Base-by-base conservation (phyloP, 92 coral and sea anemone genomes). In the Micromussa lordhowensis region DNA sequence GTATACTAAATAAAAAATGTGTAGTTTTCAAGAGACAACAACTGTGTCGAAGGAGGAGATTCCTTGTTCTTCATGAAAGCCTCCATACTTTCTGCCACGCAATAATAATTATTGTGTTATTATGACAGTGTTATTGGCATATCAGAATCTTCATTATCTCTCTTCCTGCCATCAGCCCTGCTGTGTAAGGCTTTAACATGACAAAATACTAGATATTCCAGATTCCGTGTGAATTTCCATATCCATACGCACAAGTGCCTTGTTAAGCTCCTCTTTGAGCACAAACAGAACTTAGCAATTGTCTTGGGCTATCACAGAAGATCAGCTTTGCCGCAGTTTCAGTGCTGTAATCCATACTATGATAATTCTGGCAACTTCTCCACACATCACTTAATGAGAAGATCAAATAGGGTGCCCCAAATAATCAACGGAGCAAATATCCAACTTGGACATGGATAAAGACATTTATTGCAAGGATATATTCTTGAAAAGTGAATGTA, bases 381-480 rank as follows among this genome's bases (percentile, higher is more conserved):
- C 77, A 58, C 32, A 22, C 79, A 38, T 7, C 68, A 58, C 53
- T 35, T 68, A 84, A 38, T 24, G 59, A 44, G 13, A 26, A 64
- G 75, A 44, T 48, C 86, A 82, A 30, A 82, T 59, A 51, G 68
- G 72, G 75, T 75, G 88, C 81, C 83, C 68, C 83, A 48, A 51
- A 77, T 79, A 86, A 77, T 86, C 40, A 86, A 48, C 66, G 89
- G 89, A 51, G 77, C 89, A 77, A 86, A 77, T 59, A 68, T 86
- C 83, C 83, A 77, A 78, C 63, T 84, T 64, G 34, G 58, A 71
- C 54, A 84, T 40, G 71, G 68, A 38, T 57, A 86, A 86, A 86
- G 89, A 64, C 64, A 86, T 86, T 86, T 86, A 86, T 86, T 86
- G 82, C 89, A 86, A 86, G 75, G 83, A 77, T n/a, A 77, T 4